Evolutionary conservation across 2,888 invertebrate genomes (phyloP), one percentile per base, ranked within the genome.

Genomic region (Tupiocoris notatus): DNA sequence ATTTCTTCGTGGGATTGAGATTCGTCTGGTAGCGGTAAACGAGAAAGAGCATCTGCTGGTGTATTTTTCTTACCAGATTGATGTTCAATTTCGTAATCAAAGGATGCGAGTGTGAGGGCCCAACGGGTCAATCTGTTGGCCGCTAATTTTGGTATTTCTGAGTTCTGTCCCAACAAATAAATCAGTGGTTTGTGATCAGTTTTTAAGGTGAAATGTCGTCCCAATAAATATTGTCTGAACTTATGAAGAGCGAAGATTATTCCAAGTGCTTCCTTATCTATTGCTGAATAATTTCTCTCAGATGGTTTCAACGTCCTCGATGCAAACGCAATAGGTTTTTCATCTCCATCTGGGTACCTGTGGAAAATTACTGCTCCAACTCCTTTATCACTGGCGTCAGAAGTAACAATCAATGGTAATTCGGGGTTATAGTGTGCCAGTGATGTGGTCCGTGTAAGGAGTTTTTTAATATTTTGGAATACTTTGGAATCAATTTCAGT

Each of bases 351-450:
- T n/a, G 65, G 65, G 9, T 25, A 25, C 25, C n/a, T 65, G 24
- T 65, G 65, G 23, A 23, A 25, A 18, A 65, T 24, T 18, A 65
- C 65, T 1, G 65, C 65, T 1, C 65, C 65, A 24, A 24, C 7
- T 25, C 65, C 65, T 23, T 7, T 65, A 9, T 23, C 17, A 25
- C 65, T 65, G 1, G 65, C 65, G n/a, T 65, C 65, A 17, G 65
- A 21, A 21, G 65, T 39, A 12, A 65, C 65, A 0, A 65, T 39
- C n/a, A 65, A n/a, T 1, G 65, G 65, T 2, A 65, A 17, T 12
- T 24, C 39, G 9, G 20, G 2, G 16, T n/a, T 17, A 25, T 65
- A 65, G 54, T 65, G 65, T 2, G n/a, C 24, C 39, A 65, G 39
- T 54, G 65, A 39, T 23, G n/a, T 54, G 1, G 65, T 20, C 39